phyloP scores from a whole-genome alignment of 2,113 vertebrate species.

The Ammodytes marinus region DNA sequence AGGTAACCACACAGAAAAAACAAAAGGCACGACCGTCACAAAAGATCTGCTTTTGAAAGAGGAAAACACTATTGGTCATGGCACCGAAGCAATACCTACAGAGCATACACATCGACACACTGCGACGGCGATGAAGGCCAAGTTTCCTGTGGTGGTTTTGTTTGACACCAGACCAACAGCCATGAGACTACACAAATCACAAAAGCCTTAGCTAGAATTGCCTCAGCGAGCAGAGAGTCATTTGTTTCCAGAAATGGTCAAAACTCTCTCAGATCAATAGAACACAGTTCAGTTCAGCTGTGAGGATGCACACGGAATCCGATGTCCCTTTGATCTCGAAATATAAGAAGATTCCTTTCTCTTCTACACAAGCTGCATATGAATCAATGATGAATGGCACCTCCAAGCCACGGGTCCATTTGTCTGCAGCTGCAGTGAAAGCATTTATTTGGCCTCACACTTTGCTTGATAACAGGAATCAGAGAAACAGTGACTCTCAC shows the following conservation, averaged over 20 bases:
- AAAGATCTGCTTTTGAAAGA: constrained; percentile 47
- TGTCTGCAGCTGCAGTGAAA: constrained; percentile 52
- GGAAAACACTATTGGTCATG: constrained; percentile 45
- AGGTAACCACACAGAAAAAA: constrained; percentile 56
- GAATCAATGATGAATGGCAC: constrained; percentile 64
- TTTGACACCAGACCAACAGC: constrained; percentile 52
- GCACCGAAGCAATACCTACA: constrained; percentile 47
- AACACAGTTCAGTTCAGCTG: constrained; percentile 25
- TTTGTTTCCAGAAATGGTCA: constrained; percentile 44
- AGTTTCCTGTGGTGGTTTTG: constrained; percentile 47
- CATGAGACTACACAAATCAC: constrained; percentile 41
- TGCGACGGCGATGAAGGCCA: constrained; percentile 20
- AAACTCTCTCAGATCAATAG: constrained; percentile 23
- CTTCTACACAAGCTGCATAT: constrained; percentile 40
- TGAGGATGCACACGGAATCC: constrained; percentile 29
- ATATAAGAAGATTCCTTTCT: constrained; percentile 53
- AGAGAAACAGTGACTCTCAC: constrained; percentile 53
- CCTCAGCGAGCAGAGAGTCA: not conserved
- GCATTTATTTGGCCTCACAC: constrained; percentile 60
- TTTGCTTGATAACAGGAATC: constrained; percentile 60
- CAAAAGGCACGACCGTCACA: constrained; percentile 59
- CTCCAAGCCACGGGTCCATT: constrained; percentile 51
- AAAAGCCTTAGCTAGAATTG: constrained; percentile 17
- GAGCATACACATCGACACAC: constrained; percentile 43
- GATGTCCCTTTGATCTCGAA: constrained; percentile 55